Evolutionary conservation across 1,140 invertebrate genomes (phyloP).

Genomic region (Drosophila pectinifera): DNA sequence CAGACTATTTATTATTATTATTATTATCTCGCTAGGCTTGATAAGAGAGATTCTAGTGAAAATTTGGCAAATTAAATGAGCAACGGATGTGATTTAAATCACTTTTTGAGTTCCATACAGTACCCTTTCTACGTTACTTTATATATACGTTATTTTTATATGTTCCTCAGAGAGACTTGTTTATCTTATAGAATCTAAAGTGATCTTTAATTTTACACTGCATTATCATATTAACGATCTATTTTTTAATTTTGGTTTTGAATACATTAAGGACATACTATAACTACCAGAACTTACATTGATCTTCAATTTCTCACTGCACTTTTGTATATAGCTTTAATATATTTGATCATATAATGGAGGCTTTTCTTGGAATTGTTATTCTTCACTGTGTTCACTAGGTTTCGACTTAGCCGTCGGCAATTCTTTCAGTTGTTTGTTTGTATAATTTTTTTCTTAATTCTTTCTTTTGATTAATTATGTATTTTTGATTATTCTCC

Average conservation of each 20-base stretch:
- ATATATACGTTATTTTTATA: no score
- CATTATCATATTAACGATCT: neutral
- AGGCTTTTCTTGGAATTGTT: no score
- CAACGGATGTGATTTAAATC: neutral
- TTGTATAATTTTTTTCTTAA: slow-evolving; percentile 29
- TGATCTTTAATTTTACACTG: neutral
- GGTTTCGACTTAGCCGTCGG: slow-evolving; percentile 33
- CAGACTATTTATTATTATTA: no score
- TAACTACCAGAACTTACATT: slow-evolving; percentile 22
- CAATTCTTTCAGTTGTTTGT: slow-evolving; percentile 17
- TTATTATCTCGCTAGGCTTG: no score
- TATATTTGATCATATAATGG: neutral
- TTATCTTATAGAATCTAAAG: neutral
- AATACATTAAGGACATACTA: neutral
- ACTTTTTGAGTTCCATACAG: neutral
- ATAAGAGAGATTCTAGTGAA: neutral
- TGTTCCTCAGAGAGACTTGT: neutral
- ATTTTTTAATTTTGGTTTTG: neutral
- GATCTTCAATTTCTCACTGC: slow-evolving; percentile 14
- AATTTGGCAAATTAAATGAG: neutral
- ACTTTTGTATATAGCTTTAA: no score
- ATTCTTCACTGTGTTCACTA: slow-evolving; percentile 26
- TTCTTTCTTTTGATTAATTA: neutral
- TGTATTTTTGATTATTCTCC: slow-evolving; percentile 22
- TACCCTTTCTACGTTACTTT: neutral